Conservation (phyloP, 2,113 vertebrate genomes). For the Catagonus wagneri region DNA sequence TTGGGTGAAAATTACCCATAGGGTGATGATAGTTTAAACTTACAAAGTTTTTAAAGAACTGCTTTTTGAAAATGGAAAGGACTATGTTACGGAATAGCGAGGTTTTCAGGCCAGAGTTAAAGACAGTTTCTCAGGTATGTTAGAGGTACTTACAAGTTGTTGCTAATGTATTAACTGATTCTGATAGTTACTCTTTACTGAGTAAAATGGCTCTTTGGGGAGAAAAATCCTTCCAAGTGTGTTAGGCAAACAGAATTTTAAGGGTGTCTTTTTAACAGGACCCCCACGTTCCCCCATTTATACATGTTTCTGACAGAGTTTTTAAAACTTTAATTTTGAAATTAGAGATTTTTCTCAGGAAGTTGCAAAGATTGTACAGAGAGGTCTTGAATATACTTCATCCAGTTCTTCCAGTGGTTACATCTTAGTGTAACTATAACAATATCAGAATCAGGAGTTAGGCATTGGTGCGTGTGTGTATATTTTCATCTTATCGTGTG, state of each 20-base stretch:
- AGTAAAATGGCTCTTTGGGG: background rate
- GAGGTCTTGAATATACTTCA: background rate
- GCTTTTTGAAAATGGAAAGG: background rate
- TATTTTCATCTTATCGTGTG: background rate
- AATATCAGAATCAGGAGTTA: background rate
- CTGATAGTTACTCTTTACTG: background rate
- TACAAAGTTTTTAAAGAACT: conserved; percentile 6
- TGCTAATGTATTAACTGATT: background rate
- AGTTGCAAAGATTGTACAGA: background rate
- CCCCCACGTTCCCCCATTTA: background rate
- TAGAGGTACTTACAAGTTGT: background rate
- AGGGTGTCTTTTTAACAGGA: background rate
- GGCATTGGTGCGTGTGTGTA: background rate
- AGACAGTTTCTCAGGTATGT: background rate
- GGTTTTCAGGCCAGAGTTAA: background rate
- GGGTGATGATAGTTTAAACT: conserved; percentile 8
- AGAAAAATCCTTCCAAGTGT: background rate
- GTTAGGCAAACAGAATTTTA: background rate
- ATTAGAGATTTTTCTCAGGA: background rate
- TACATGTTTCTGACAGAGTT: background rate
- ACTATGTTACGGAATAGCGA: conserved; percentile 6
- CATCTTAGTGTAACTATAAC: background rate
- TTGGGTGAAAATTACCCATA: conserved; percentile 42
- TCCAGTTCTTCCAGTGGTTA: background rate
- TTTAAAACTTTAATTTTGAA: conserved; percentile 26